phyloP scores from a whole-genome alignment of 2,797 vertebrate species.

The Bryconaethiops microstoma region DNA sequence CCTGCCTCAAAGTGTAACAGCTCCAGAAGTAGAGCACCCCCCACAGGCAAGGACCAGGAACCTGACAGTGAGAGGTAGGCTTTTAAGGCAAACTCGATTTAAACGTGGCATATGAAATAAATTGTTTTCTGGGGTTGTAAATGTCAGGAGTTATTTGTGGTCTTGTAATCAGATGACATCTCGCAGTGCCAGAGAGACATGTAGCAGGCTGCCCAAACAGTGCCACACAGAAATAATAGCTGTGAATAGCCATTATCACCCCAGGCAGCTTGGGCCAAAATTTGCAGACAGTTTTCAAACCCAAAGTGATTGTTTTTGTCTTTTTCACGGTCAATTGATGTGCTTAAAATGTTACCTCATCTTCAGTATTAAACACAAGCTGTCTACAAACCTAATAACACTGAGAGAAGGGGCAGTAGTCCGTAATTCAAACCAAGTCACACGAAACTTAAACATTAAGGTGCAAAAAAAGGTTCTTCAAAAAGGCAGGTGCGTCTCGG shows the following conservation, averaged over 20 bases:
- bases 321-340: neutral
- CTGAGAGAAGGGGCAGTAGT: no score
- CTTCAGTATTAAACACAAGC: no score
- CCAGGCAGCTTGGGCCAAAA: neutral
- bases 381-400: no score
- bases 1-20: conserved; percentile 20
- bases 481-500: no score
- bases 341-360: neutral
- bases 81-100: conserved; percentile 16
- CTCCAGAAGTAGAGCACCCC: conserved; percentile 18
- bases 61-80: neutral
- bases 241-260: neutral
- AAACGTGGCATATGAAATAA: conserved; percentile 29
- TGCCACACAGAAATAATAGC: neutral
- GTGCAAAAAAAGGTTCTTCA: no score
- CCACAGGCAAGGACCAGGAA: conserved; percentile 5
- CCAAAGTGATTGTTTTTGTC: no score
- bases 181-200: conserved; percentile 1
- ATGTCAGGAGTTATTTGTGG: conserved; percentile 32
- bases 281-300: neutral
- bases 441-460: no score
- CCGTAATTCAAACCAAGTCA: no score
- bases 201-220: neutral
- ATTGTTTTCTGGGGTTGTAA: conserved; percentile 32
- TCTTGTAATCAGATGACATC: conserved; percentile 27